Evolutionary conservation across 1,140 invertebrate species (phyloP).

Genomic region (Diuraphis noxia): DNA sequence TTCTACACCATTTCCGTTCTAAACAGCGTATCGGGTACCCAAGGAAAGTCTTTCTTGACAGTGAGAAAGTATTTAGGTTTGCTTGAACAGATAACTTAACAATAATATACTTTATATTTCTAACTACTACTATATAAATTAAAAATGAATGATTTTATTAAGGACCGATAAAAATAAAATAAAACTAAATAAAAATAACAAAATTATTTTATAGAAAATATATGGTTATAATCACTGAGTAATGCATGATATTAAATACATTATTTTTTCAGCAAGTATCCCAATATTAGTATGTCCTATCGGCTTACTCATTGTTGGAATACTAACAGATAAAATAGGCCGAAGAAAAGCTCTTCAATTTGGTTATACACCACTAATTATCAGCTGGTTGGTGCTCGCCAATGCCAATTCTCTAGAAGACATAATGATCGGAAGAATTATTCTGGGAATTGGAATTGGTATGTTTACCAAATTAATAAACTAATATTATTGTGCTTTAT

Average conservation of each 20-base stretch:
- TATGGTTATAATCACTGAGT: background rate
- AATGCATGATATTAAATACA: too few species aligned
- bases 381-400: background rate
- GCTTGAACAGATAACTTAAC: too few species aligned
- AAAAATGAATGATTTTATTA: background rate
- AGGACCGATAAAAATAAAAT: too few species aligned
- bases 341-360: conserved; percentile 21
- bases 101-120: background rate
- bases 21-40: too few species aligned
- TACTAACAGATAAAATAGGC: conserved; percentile 29
- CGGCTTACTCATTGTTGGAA: background rate
- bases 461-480: background rate
- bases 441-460: background rate
- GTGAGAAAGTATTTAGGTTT: too few species aligned
- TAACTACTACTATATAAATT: background rate
- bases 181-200: background rate
- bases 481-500: background rate
- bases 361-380: background rate
- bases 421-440: conserved; percentile 10
- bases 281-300: background rate
- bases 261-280: conserved; percentile 31
- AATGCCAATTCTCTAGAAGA: background rate
- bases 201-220: background rate
- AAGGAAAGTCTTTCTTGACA: too few species aligned
- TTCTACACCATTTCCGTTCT: too few species aligned